Evolutionary conservation across 1,140 invertebrate species (phyloP).

Genomic region (Listronotus oregonensis): DNA sequence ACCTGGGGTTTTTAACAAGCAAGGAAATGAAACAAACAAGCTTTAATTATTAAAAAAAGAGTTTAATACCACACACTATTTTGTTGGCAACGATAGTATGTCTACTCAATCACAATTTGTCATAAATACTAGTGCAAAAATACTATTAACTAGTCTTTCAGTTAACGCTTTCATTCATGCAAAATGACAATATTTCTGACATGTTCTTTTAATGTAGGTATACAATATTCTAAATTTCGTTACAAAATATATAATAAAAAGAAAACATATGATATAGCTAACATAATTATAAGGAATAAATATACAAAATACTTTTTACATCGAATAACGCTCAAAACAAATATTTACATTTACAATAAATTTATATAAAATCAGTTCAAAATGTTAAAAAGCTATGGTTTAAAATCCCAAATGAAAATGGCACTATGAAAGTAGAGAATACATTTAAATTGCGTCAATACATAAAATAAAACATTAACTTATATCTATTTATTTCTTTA

Average conservation of each 20-base stretch:
- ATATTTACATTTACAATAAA: constrained; percentile 20
- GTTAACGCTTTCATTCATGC: constrained; percentile 33
- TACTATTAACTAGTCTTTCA: constrained; percentile 50
- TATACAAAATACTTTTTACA: constrained; percentile 40
- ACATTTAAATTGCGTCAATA: too few relatives aligned
- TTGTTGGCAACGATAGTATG: constrained; percentile 49
- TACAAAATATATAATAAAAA: constrained; percentile 40
- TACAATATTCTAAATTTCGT: constrained; percentile 33
- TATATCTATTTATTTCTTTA: too few relatives aligned
- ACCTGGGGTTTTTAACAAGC: too few relatives aligned
- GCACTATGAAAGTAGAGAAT: constrained; percentile 9
- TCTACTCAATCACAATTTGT: constrained; percentile 50
- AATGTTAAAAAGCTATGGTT: constrained; percentile 6
- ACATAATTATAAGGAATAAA: constrained; percentile 35
- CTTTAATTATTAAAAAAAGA: constrained; percentile 37
- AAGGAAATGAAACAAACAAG: constrained; percentile 1
- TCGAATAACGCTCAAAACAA: constrained; percentile 34
- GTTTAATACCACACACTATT: constrained; percentile 47
- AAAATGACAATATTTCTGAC: constrained; percentile 34
- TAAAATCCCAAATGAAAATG: constrained; percentile 9
- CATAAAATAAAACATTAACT: too few relatives aligned
- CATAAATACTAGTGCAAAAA: constrained; percentile 56
- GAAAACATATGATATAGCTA: constrained; percentile 32
- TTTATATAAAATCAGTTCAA: constrained; percentile 28
- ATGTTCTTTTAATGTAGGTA: constrained; percentile 36